phyloP scores from a whole-genome alignment of 2,113 vertebrate genomes.

The Ornithorhynchus anatinus region DNA sequence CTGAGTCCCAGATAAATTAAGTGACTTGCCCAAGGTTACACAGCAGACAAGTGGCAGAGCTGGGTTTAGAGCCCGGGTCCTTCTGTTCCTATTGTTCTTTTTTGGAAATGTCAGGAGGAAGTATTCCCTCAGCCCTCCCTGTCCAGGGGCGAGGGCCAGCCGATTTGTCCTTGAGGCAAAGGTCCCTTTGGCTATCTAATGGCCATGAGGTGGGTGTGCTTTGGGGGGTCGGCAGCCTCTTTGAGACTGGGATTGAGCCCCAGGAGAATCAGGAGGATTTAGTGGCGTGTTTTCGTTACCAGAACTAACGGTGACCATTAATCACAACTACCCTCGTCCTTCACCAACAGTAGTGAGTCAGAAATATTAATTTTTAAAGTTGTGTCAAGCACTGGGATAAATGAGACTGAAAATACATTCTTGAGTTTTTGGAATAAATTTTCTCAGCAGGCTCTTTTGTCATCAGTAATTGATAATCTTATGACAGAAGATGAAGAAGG shows the following conservation, averaged over 20 bases:
- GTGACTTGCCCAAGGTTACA: too few species aligned
- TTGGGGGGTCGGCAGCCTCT: background rate
- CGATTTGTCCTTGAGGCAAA: background rate
- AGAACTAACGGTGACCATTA: slow-evolving; percentile 19
- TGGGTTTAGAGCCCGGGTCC: too few species aligned
- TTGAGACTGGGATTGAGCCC: background rate
- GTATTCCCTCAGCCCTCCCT: too few species aligned
- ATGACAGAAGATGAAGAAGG: slow-evolving; percentile 30
- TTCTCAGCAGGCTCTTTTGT: background rate
- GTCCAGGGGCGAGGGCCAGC: too few species aligned
- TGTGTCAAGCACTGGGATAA: background rate
- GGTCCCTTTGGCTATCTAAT: background rate
- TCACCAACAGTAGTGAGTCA: slow-evolving; percentile 10
- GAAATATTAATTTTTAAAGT: slow-evolving; percentile 10
- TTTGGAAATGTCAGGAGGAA: too few species aligned
- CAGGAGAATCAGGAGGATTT: background rate
- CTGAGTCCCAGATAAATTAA: too few species aligned
- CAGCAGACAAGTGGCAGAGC: too few species aligned
- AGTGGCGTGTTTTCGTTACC: background rate
- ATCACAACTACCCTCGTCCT: slow-evolving; percentile 13
- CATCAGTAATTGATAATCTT: slow-evolving; percentile 36
- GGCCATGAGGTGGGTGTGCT: background rate
- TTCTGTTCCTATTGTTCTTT: too few species aligned
- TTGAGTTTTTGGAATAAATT: background rate
- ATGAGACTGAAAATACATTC: slow-evolving; percentile 11